Base-by-base conservation (phyloP, 1,140 invertebrate species). In the Metopolophium dirhodum region DNA sequence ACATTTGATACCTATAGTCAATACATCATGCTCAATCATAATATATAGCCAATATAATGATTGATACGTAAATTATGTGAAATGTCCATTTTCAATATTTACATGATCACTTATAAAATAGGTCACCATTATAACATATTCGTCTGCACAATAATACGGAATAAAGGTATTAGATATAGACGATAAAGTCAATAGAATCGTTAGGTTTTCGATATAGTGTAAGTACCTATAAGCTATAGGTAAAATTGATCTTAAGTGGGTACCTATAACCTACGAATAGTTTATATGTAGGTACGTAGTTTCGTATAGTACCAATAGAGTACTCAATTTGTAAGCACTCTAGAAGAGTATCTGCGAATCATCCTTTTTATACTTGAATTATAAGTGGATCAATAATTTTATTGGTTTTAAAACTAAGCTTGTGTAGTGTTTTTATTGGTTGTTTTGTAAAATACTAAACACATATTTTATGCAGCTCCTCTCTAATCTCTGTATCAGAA, bases 21-120 rank as follows among this genome's bases (percentile, higher is more conserved):
- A 35, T 41, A 88, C 35, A 90, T 90, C 88, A 90, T 45, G 37
- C 54, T 90, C 89, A 68, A 90, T 68, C 89, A 90, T 90, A 90
- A 68, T 90, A 68, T 45, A 90, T n/a, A 3, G 0, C 61, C 37
- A 68, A 45, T 90, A 45, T 68, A 41, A 45, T 90, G 57, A 68
- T 68, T 90, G 89, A 90, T 90, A n/a, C 37, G 26, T 90, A 90
- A 68, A 61, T n/a, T 68, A 61, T 89, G 37, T 89, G 51, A 89
- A 54, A 54, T 89, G 35, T 54, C 8, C 14, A 54, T 57, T 49
- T 49, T 49, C 35, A 57, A 26, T 89, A 57, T 57, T 26, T 57
- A 51, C 35, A 89, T 89, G 35, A 57, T 37, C 37, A 57, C 18
- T 26, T 37, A 54, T 89, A 57, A 89, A 89, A 89, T 89, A 89